Evolutionary conservation across 2,797 vertebrate species (phyloP), one percentile per base, ranked within the genome.

Genomic region (Hippocampus kuda): DNA sequence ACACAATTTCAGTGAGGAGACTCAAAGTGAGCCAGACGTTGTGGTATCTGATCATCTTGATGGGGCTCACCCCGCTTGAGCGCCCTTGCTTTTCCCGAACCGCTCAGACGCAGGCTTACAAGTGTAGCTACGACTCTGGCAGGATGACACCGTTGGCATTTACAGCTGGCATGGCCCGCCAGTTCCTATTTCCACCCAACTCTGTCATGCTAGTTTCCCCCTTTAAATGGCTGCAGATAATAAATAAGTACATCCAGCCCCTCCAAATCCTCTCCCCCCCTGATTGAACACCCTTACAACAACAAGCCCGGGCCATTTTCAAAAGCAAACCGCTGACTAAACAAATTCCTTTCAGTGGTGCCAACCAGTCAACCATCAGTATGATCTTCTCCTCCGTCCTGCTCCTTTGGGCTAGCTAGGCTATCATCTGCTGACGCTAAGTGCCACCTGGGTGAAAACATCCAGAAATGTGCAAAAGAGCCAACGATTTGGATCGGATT

Each of bases 201-300:
- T 77, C 76, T 75, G 83, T 88, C 87, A 86, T 78, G 80, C 79
- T 83, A 75, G 77, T 78, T 83, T 84, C 81, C 79, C 86, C 78
- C 83, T 90, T 92, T 90, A 87, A 91, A 88, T 76, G 84, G 85
- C 81, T 89, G 86, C 77, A 68, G 84, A 85, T 88, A 89, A 89
- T 91, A 91, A 93, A 91, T 91, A 90, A 90, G 89, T 85, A 75
- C 74, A 92, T 90, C 85, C 84, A 89, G 82, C 86, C 85, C 81
- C 80, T 75, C 72, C 85, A 91, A 91, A 91, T 90, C 86, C 90
- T 88, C 80, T 88, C 83, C 87, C 78, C 78, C 85, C 81, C 87
- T 80, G 82, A 87, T 80, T 86, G 86, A 88, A 83, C 87, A 89
- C 79, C 86, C 85, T 78, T 91, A 87, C 70, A 89, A 88, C 85